Evolutionary conservation across 2,888 invertebrate species (phyloP).

Genomic region (Ornithoptera alexandrae): DNA sequence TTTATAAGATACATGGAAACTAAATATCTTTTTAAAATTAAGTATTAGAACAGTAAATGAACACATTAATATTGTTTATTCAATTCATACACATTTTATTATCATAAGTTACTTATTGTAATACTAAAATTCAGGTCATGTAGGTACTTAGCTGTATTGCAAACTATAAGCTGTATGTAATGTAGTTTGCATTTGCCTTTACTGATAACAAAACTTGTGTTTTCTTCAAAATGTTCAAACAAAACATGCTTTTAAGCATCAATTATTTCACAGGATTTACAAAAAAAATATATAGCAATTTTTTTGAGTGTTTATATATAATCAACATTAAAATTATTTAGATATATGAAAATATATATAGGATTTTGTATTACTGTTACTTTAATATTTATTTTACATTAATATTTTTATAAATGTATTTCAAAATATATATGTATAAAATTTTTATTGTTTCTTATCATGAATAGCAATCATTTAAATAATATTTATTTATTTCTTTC

Average conservation of each 20-base stretch:
- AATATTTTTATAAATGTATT: not conserved
- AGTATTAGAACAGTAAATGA: not conserved
- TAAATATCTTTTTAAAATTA: too few species aligned
- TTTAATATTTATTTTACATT: not conserved
- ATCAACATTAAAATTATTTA: not conserved
- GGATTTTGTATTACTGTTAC: too few species aligned
- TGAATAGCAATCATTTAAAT: not conserved
- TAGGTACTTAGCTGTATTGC: not conserved
- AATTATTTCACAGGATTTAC: not conserved
- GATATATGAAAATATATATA: not conserved
- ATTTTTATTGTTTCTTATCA: not conserved
- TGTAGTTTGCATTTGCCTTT: conserved; percentile 6
- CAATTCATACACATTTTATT: not conserved
- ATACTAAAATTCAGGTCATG: not conserved
- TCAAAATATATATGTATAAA: not conserved
- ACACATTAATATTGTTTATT: not conserved
- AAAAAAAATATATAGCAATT: not conserved
- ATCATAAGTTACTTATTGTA: not conserved
- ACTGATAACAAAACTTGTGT: conserved; percentile 15
- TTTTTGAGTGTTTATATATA: not conserved
- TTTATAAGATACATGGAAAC: too few species aligned
- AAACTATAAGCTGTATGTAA: conserved; percentile 1
- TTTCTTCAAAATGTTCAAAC: not conserved
- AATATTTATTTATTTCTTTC: not conserved
- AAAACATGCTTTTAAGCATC: not conserved